Conservation (phyloP, 1,140 invertebrate species). For the Ceratosolen solmsi region DNA sequence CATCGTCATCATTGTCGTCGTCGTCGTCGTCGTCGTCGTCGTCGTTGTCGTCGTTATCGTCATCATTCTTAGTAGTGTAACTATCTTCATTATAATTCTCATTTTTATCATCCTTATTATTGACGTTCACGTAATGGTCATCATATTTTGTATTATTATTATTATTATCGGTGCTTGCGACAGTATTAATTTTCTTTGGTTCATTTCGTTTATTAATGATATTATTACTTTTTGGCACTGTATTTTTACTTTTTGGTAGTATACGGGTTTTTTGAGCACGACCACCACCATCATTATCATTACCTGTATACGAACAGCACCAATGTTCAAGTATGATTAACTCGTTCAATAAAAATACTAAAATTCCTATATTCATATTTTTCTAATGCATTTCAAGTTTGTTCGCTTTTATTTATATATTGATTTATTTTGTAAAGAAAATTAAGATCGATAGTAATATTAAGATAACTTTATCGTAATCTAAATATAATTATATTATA, state of each 20-base stretch:
- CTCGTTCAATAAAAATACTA: conserved; percentile 23
- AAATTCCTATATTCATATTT: conserved; percentile 36
- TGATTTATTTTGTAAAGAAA: neutral
- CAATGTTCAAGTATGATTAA: conserved; percentile 53
- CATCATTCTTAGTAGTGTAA: conserved; percentile 72
- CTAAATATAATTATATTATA: neutral
- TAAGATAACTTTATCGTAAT: neutral
- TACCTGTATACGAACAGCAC: conserved; percentile 67
- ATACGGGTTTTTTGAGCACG: conserved; percentile 56
- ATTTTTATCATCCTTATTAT: conserved; percentile 66
- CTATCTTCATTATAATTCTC: conserved; percentile 70
- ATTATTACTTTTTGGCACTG: conserved; percentile 40
- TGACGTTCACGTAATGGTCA: conserved; percentile 63
- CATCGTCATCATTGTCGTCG: conserved; percentile 65
- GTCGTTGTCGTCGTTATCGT: conserved; percentile 64
- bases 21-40: conserved; percentile 63
- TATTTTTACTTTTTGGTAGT: conserved; percentile 40
- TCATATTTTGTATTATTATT: too few species aligned
- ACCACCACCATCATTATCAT: conserved; percentile 74
- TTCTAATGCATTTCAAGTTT: conserved; percentile 35
- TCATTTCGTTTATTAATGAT: conserved; percentile 22
- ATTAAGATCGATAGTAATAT: neutral
- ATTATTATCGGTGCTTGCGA: conserved; percentile 63
- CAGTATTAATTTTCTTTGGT: conserved; percentile 52
- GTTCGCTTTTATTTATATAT: neutral